phyloP scores from a whole-genome alignment of 2,113 vertebrate genomes.

The Rousettus leschenaultii region DNA sequence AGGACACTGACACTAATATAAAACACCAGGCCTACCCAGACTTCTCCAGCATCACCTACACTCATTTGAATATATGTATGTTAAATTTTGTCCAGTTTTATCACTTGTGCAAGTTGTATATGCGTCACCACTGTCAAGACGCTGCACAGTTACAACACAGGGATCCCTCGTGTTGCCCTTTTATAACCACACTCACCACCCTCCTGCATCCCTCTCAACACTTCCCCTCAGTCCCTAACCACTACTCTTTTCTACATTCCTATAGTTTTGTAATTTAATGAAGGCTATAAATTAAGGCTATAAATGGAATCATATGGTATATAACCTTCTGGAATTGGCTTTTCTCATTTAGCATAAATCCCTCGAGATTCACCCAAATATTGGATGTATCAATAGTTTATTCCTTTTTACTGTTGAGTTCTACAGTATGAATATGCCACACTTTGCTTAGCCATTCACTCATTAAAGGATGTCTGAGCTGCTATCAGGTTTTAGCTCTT shows the following conservation, averaged over 20 bases:
- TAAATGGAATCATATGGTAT: background rate
- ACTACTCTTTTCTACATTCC: background rate
- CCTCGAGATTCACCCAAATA: background rate
- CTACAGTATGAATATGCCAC: background rate
- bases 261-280: background rate
- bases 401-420: background rate
- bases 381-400: background rate
- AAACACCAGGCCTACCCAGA: background rate
- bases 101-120: background rate
- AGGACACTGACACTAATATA: background rate
- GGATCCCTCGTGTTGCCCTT: background rate
- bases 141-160: background rate
- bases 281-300: background rate
- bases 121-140: background rate
- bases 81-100: background rate
- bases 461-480: background rate
- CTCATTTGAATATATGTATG: background rate
- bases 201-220: background rate
- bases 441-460: background rate
- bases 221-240: background rate
- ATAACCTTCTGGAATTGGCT: background rate
- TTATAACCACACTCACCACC: background rate
- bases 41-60: background rate
- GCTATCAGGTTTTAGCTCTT: background rate
- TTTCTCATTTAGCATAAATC: background rate